Conservation (phyloP, 1,140 invertebrate genomes). For the Dinothrombium tinctorium region DNA sequence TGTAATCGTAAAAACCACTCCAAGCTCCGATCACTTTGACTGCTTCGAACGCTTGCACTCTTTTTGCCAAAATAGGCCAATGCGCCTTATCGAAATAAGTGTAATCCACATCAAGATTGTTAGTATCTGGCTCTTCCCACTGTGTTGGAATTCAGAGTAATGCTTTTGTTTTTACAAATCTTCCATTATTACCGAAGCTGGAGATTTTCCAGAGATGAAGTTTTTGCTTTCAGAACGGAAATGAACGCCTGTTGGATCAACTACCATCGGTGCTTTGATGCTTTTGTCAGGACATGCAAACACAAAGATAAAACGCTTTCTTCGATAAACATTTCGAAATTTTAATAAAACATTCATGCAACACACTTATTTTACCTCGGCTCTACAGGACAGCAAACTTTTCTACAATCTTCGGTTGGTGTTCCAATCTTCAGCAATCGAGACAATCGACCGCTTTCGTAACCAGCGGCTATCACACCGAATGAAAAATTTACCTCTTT, state of each 20-base stretch:
- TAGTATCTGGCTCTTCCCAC: conserved; percentile 37
- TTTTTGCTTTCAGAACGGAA: conserved; percentile 36
- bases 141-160: conserved; percentile 27
- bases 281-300: conserved; percentile 39
- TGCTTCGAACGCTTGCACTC: conserved; percentile 53
- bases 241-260: conserved; percentile 38
- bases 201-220: neutral
- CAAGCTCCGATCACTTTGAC: conserved; percentile 55
- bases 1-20: conserved; percentile 76
- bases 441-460: conserved; percentile 48
- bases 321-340: neutral
- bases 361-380: neutral
- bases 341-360: too few species aligned
- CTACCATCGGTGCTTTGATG: conserved; percentile 53
- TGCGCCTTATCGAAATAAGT: conserved; percentile 46
- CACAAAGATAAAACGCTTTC: neutral
- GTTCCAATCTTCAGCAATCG: conserved; percentile 23
- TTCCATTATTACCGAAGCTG: neutral
- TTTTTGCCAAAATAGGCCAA: conserved; percentile 46
- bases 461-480: conserved; percentile 54
- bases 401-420: conserved; percentile 36
- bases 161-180: conserved; percentile 40
- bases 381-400: conserved; percentile 10
- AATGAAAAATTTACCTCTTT: conserved; percentile 39
- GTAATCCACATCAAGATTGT: conserved; percentile 51